Percentiles rank a stretch among this genome's conserved stretches.
Conservation (phyloP, 1,140 invertebrate species). For the Asobara japonica region DNA sequence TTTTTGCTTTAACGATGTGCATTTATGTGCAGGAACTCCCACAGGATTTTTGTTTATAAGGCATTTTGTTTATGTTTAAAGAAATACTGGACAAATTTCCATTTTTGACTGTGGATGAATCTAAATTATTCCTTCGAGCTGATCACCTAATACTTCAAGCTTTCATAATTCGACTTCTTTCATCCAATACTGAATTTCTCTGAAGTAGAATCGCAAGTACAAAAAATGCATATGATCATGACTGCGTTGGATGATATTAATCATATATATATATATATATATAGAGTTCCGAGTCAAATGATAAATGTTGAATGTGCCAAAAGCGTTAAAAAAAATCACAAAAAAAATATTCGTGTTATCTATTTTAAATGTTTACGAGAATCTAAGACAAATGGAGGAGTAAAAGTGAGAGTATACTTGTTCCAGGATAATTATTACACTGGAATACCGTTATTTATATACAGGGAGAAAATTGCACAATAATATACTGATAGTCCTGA, state of each 20-base stretch:
- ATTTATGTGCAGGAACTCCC: no score
- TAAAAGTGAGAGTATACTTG: conserved; percentile 11
- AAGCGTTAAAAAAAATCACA: conserved; percentile 24
- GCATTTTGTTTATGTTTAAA: no score
- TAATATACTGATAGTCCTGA: conserved; percentile 24
- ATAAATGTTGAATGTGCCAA: conserved; percentile 64
- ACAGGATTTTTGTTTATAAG: no score
- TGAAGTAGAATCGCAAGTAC: not conserved
- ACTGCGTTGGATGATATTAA: not conserved
- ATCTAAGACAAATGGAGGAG: not conserved
- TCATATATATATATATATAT: not conserved
- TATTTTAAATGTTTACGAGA: conserved; percentile 60
- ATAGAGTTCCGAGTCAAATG: conserved; percentile 42
- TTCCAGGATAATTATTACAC: not conserved
- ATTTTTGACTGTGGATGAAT: no score
- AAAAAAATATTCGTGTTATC: conserved; percentile 55
- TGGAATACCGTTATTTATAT: conserved; percentile 53
- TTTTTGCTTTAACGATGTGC: no score
- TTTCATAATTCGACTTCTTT: not conserved
- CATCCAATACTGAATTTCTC: not conserved
- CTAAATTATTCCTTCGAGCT: no score
- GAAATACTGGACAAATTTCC: no score
- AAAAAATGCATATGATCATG: not conserved
- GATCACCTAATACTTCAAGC: no score
- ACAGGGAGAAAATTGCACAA: conserved; percentile 46